phyloP scores from a whole-genome alignment of 2,888 invertebrate genomes.

The Sesia apiformis region DNA sequence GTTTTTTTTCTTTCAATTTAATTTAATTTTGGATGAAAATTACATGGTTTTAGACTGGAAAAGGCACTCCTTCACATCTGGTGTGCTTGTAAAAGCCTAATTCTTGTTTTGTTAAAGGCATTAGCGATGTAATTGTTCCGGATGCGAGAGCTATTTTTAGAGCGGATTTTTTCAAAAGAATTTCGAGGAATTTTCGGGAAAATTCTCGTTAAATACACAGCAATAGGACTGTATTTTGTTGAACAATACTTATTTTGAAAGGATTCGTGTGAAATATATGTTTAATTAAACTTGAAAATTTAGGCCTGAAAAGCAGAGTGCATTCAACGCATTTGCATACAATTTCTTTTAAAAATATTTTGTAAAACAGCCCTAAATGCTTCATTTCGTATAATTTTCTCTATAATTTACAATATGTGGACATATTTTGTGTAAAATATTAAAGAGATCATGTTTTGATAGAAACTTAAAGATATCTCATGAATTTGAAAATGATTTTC shows the following conservation, averaged over 20 bases:
- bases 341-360: no score
- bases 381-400: no score
- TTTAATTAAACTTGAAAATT: neutral
- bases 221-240: slow-evolving; percentile 9
- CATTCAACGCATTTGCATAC: no score
- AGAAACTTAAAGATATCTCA: no score
- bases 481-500: no score
- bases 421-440: no score
- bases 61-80: slow-evolving; percentile 18
- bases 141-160: slow-evolving; percentile 20
- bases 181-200: slow-evolving; percentile 12
- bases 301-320: no score
- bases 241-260: neutral
- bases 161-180: slow-evolving; percentile 13
- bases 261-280: neutral
- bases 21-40: slow-evolving; percentile 45
- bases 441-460: no score
- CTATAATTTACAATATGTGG: no score
- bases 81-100: neutral
- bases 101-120: neutral
- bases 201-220: slow-evolving; percentile 20
- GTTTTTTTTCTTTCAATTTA: slow-evolving; percentile 40
- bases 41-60: slow-evolving; percentile 22
- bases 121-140: neutral
- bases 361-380: no score